Conservation (phyloP, 2,888 invertebrate genomes). For the Sinhomidia bicolor region DNA sequence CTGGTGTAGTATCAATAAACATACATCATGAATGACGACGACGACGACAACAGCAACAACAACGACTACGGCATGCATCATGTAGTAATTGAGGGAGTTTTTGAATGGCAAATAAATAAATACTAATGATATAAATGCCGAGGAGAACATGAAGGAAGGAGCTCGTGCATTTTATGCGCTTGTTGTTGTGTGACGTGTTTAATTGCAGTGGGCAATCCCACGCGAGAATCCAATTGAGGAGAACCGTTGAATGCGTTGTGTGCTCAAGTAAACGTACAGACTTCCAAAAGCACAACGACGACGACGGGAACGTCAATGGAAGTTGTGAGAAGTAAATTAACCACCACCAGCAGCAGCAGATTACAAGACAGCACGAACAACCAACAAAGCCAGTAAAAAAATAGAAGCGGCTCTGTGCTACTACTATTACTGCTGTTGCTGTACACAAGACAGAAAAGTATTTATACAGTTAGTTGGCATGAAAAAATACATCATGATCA, state of each 20-base stretch:
- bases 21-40: not conserved
- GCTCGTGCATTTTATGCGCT: conserved; percentile 4
- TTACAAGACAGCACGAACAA: conserved; percentile 23
- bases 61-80: too few relatives aligned
- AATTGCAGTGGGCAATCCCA: conserved; percentile 76
- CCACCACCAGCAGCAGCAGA: not conserved
- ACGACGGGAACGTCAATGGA: conserved; percentile 31
- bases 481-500: too few relatives aligned
- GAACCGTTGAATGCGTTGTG: conserved; percentile 27
- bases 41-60: too few relatives aligned
- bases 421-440: too few relatives aligned
- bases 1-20: too few relatives aligned
- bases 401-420: not conserved
- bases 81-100: conserved; percentile 42
- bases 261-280: not conserved
- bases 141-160: not conserved
- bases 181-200: conserved; percentile 72
- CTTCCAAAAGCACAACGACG: conserved; percentile 6
- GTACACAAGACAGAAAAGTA: not conserved
- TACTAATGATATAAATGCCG: conserved; percentile 35
- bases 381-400: not conserved
- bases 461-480: too few relatives aligned
- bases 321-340: conserved; percentile 52
- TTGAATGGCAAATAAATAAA: conserved; percentile 49
- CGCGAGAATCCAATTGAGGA: conserved; percentile 78